Evolutionary conservation across 2,797 vertebrate genomes (phyloP), one percentile per base, ranked within the genome.

Genomic region (Spondyliosoma cantharus): DNA sequence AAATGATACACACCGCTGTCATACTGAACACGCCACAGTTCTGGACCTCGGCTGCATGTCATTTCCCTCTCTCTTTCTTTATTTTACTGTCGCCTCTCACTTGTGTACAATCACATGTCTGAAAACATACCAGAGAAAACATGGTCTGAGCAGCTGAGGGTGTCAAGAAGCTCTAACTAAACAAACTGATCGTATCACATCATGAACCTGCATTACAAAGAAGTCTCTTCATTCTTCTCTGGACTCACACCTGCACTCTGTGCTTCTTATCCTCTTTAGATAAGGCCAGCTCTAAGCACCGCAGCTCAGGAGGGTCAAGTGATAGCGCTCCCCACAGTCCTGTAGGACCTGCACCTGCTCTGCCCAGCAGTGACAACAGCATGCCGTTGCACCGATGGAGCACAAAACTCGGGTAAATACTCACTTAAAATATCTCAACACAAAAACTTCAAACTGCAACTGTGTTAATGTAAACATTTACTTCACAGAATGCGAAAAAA

Each of bases 241-340:
- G 49, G 4, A 61, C 15, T 84, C n/a, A 69, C 37, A 13, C 20
- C 24, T 83, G 4, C n/a, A 54, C 16, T 3, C 5, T 57, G n/a
- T 87, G 20, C 16, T 42, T 54, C 66, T 78, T n/a, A 6, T 61
- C 53, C 14, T 58, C 24, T 84, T 52, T 66, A 96, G 95, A 80
- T 82, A 96, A 96, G 81, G 84, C 87, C 63, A 93, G 53, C 89
- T 85, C 79, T 20, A 95, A 74, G 84, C 93, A 93, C 2, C 92
- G 91, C 42, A 84, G 91, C 91, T 95, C 94, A 46, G 93, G 87
- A 50, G 90, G 93, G 37, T 94, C 93, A 3, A 89, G 76, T 86
- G 94, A 95, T 22, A 95, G 92, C 27, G 89, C 83, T 61, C 94
- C 94, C 70, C 91, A 95, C 70, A 95, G 95, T 85, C 94, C 95